phyloP scores from a whole-genome alignment of 2,113 vertebrate species.

The Potamarius usumacintae region DNA sequence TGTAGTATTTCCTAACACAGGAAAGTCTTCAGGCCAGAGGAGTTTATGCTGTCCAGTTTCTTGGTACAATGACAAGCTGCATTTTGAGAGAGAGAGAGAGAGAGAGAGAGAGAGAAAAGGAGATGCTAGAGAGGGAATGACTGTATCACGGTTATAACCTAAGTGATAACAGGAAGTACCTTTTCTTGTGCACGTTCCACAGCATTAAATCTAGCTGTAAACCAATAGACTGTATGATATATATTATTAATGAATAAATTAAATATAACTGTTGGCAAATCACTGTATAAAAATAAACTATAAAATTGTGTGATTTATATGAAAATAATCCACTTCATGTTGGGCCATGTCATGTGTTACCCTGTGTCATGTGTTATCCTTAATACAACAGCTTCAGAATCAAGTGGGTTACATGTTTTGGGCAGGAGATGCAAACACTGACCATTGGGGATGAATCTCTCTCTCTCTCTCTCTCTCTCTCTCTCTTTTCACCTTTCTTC shows the following conservation, averaged over 20 bases:
- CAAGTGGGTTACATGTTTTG: background rate
- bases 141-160: background rate
- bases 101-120: background rate
- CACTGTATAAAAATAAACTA: background rate
- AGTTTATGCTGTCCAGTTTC: background rate
- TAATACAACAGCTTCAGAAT: background rate
- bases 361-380: background rate
- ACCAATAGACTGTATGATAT: background rate
- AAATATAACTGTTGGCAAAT: background rate
- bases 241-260: background rate
- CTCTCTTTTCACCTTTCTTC: slow-evolving; percentile 1
- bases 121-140: background rate
- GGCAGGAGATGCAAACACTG: background rate
- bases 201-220: background rate
- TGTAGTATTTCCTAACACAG: background rate
- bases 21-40: background rate
- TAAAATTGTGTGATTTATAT: background rate
- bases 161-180: background rate
- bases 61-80: background rate
- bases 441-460: background rate
- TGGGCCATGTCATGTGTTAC: background rate
- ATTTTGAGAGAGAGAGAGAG: too few relatives aligned
- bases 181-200: background rate
- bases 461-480: background rate
- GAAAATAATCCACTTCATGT: background rate